Percentiles rank a stretch among this genome's conserved stretches.
phyloP scores from a whole-genome alignment of 2,888 invertebrate genomes.

The Mesochorus sp. region DNA sequence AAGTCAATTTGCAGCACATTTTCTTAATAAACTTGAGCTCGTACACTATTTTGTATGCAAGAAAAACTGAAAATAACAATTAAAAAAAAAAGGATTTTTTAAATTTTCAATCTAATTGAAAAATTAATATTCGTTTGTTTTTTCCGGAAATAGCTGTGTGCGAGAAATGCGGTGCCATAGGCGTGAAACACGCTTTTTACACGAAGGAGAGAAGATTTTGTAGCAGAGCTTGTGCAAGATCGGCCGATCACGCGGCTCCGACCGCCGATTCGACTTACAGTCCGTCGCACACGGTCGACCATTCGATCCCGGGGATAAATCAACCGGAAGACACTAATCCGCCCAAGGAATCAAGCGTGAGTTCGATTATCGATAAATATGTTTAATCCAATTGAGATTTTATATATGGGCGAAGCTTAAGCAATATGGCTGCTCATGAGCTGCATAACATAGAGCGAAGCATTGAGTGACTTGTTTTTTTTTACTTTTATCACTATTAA shows the following conservation, averaged over 20 bases:
- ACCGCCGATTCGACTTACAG: slow-evolving; percentile 77
- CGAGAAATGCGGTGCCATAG: slow-evolving; percentile 92
- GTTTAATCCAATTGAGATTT: too few species aligned
- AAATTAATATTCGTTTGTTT: slow-evolving; percentile 50
- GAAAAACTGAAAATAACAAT: too few species aligned
- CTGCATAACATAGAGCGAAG: too few species aligned
- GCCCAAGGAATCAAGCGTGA: slow-evolving; percentile 68
- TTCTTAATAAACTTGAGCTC: too few species aligned
- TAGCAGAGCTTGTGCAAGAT: slow-evolving; percentile 90
- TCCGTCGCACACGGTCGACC: slow-evolving; percentile 76
- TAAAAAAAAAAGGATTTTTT: too few species aligned
- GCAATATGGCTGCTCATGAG: too few species aligned
- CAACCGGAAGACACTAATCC: slow-evolving; percentile 71
- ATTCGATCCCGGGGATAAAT: slow-evolving; percentile 65
- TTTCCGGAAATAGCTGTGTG: slow-evolving; percentile 87
- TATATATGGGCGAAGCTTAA: too few species aligned
- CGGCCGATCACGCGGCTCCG: slow-evolving; percentile 75
- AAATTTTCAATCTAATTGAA: not conserved
- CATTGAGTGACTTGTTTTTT: too few species aligned
- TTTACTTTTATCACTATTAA: too few species aligned
- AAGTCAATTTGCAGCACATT: too few species aligned
- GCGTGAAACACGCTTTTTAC: slow-evolving; percentile 93
- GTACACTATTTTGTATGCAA: too few species aligned
- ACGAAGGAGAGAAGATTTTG: slow-evolving; percentile 92
- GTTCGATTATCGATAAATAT: slow-evolving; percentile 7